Conservation (phyloP, 2,113 vertebrate species). For the Nematolebias whitei region DNA sequence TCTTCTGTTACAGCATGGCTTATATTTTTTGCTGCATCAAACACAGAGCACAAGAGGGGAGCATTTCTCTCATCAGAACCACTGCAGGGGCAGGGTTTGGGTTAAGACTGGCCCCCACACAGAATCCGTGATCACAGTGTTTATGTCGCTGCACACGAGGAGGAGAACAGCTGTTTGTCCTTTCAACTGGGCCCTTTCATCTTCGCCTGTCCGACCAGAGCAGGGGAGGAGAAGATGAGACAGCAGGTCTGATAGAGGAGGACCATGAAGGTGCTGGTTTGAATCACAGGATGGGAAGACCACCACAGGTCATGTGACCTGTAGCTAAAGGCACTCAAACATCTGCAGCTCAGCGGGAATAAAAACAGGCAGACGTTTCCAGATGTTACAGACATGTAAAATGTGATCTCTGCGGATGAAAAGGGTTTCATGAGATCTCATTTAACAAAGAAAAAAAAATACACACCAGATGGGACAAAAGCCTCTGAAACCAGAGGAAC, state of each 20-base stretch:
- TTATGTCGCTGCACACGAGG: neutral
- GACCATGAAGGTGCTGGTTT: neutral
- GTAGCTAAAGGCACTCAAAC: constrained; percentile 9
- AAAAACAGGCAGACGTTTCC: neutral
- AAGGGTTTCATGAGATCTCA: neutral
- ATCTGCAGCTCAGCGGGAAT: accelerated
- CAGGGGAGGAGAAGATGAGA: neutral
- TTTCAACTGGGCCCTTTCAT: neutral
- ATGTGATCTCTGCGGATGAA: neutral
- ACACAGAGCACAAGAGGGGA: neutral
- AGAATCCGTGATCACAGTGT: neutral
- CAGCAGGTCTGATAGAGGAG: neutral
- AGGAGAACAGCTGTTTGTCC: neutral
- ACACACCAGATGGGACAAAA: too few relatives aligned
- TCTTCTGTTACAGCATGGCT: accelerated
- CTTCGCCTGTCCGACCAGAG: neutral
- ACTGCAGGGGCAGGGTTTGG: neutral
- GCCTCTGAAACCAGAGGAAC: too few relatives aligned
- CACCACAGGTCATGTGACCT: neutral
- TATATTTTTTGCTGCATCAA: neutral
- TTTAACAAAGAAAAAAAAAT: neutral
- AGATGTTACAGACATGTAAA: neutral
- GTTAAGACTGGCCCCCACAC: too few relatives aligned
- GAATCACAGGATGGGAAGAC: neutral
- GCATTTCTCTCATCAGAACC: neutral